A percentile compares a stretch with the other conserved stretches of the same genome.
Evolutionary conservation across 2,888 invertebrate species (phyloP).

Genomic region (Sylvicola fuscatus): DNA sequence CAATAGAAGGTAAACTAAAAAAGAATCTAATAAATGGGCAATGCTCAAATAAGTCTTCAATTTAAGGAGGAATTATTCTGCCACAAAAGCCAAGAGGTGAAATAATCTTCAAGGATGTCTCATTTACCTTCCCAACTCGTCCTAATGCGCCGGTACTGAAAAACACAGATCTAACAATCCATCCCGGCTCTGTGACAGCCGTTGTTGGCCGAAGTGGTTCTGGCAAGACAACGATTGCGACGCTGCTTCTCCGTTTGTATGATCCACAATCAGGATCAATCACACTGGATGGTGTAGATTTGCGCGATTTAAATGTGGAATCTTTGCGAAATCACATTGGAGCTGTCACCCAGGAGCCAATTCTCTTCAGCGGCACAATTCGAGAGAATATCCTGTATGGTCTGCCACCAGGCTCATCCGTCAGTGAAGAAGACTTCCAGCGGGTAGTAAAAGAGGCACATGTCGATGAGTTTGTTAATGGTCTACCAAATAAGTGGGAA

Average conservation of each 20-base stretch:
- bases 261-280: slow-evolving; percentile 58
- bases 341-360: slow-evolving; percentile 83
- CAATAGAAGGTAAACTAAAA: slow-evolving; percentile 27
- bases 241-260: slow-evolving; percentile 64
- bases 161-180: slow-evolving; percentile 41
- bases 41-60: background rate
- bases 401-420: slow-evolving; percentile 29
- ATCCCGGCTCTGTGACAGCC: slow-evolving; percentile 53
- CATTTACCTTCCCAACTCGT: slow-evolving; percentile 51
- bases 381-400: slow-evolving; percentile 86
- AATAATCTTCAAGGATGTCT: slow-evolving; percentile 51
- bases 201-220: slow-evolving; percentile 80
- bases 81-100: slow-evolving; percentile 28
- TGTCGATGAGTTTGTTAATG: slow-evolving; percentile 55
- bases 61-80: slow-evolving; percentile 19
- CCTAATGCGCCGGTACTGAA: slow-evolving; percentile 36
- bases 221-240: slow-evolving; percentile 84
- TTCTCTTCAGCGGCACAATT: slow-evolving; percentile 77
- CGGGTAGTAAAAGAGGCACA: slow-evolving; percentile 65
- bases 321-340: slow-evolving; percentile 80
- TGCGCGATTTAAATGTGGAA: slow-evolving; percentile 52
- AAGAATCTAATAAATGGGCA: no score
- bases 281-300: slow-evolving; percentile 53
- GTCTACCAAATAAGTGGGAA: slow-evolving; percentile 48
- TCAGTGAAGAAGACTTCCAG: slow-evolving; percentile 31